Evolutionary conservation across 2,797 vertebrate genomes (phyloP), one percentile per base, ranked within the genome.

Genomic region (Acrocephalus scirpaceus): DNA sequence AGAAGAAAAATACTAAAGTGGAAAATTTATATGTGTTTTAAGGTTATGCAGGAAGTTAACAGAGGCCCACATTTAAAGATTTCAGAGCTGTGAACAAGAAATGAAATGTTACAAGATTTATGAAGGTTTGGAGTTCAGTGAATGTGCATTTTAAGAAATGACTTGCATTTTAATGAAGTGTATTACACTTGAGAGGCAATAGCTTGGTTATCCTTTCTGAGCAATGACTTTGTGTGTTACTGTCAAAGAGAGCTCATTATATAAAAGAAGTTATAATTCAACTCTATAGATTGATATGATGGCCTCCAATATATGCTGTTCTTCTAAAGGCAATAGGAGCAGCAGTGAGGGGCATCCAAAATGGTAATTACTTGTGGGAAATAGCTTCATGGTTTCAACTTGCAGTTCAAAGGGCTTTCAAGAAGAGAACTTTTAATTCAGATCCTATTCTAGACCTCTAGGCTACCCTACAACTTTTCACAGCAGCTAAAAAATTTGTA

Each of bases 121-220:
- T 93, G 79, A 91, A 42, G 73, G 85, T 61, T 62, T 94, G 70
- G 57, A 96, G 89, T 94, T 94, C 90, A 78, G 81, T 75, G 66
- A 94, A 82, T 56, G 62, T 86, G 75, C 21, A 2, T 80, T 91
- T 91, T 66, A 92, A 86, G 87, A 58, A 96, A 81, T 75, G 61
- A 88, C 90, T 95, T 92, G 92, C 93, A 94, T 95, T 95, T 95
- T 97, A 95, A 96, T 93, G 79, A 92, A 78, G n/a, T 72, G n/a
- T 19, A 83, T 88, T 96, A 75, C 87, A 61, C 75, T 92, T 75
- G 85, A 91, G 85, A 96, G 87, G 78, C 81, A 95, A 66, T 90
- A 87, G 64, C 92, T 91, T 94, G 82, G 79, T 86, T 90, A 92
- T 95, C 87, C 69, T 96, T 88, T 95, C 85, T 83, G 85, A 94